Evolutionary conservation across 2,797 vertebrate genomes (phyloP), one percentile per base, ranked within the genome.

Genomic region (Poecile montanus): DNA sequence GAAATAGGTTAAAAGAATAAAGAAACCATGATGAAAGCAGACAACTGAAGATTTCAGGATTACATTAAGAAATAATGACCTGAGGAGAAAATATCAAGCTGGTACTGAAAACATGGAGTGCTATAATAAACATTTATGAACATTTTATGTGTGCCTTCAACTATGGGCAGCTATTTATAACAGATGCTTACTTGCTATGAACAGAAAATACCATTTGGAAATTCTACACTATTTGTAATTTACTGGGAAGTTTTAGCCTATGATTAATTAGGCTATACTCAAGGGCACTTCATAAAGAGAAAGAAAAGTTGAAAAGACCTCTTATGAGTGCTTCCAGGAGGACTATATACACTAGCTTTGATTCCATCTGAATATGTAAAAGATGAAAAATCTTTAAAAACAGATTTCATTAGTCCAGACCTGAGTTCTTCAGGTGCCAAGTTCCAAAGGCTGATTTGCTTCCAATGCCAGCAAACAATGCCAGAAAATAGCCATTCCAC

Each of bases 1-100:
- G 51, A 97, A 95, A 93, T 53, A 93, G 79, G 90, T 95, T 97
- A 97, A 94, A 81, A 96, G 70, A 89, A 85, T 68, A 85, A 91
- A 94, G 94, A 83, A 88, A 83, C 50, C 50, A 81, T 7, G 40
- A 89, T 60, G 78, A 93, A 84, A 85, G 88, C 5, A 56, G 40
- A 56, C 66, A 97, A 94, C 85, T 96, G 86, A 89, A 94, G 82
- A 76, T 91, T 95, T 79, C 81, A 87, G 76, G 78, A 93, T 79
- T 95, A 54, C 22, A 75, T 51, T 72, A 84, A 36, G 51, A 89
- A 73, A 62, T 68, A 76, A 91, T 80, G 76, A 85, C 60, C 7
- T 17, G 26, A 76, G 44, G 63, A 90, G 78, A 88, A 84, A 91
- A 57, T 56, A 89, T 19, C 54, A 76, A 89, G 40, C n/a, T 81